phyloP scores from a whole-genome alignment of 2,888 invertebrate genomes.

The Dolichopus griseipennis region DNA sequence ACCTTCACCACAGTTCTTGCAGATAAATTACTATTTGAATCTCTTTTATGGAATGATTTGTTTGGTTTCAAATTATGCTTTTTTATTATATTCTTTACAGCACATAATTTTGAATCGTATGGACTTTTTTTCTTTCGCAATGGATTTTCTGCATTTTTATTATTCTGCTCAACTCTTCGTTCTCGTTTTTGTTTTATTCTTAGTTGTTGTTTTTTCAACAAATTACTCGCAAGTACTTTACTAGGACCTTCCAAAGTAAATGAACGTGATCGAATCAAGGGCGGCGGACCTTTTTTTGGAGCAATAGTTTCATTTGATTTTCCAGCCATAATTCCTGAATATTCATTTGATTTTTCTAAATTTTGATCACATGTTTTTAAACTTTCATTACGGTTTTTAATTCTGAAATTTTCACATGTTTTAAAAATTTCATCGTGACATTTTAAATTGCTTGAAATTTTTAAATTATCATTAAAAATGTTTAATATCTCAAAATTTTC shows the following conservation, averaged over 20 bases:
- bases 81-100: neutral
- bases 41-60: neutral
- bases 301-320: too few species aligned
- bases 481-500: too few species aligned
- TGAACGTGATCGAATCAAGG: neutral
- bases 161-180: neutral
- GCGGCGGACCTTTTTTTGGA: neutral
- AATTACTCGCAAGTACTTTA: neutral
- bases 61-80: neutral
- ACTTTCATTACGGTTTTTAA: too few species aligned
- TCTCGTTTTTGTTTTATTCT: neutral
- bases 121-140: neutral
- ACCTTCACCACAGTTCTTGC: too few species aligned
- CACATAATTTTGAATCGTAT: neutral
- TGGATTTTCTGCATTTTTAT: neutral
- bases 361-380: too few species aligned
- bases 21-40: neutral
- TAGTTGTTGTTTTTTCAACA: neutral
- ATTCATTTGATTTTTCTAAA: too few species aligned
- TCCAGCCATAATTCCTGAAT: too few species aligned
- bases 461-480: too few species aligned
- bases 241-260: neutral
- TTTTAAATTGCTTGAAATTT: too few species aligned
- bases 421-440: too few species aligned
- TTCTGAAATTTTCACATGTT: too few species aligned